Evolutionary conservation across 2,888 invertebrate species (phyloP), one percentile per base, ranked within the genome.

Genomic region (Pristionchus japonicus): DNA sequence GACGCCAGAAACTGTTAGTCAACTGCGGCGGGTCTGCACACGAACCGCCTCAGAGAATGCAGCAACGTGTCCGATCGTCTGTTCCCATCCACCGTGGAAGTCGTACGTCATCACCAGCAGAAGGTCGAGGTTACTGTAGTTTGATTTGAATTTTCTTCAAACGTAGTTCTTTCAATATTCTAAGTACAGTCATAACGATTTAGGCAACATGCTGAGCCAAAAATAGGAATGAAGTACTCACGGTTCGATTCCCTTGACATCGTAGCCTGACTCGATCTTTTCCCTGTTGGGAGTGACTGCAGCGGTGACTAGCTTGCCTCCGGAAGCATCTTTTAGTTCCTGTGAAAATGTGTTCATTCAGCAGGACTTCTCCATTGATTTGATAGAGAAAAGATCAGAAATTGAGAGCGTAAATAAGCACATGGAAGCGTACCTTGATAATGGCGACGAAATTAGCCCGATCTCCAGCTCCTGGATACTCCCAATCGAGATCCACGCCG

Each of bases 231-330:
- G n/a, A n/a, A n/a, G n/a, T n/a, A n/a, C n/a, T n/a, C n/a, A n/a
- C n/a, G n/a, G n/a, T n/a, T n/a, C n/a, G n/a, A n/a, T n/a, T n/a
- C n/a, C n/a, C n/a, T n/a, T n/a, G 3, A 40, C 77, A 20, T 77
- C 97, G 93, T 97, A 98, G 0, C 97, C 97, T 17, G 96, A 96
- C 89, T n/a, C n/a, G n/a, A 40, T 52, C 15, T 40, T 13, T 17
- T 34, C 40, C 27, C 20, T 31, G 6, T 15, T 82, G 11, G 49
- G 49, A 49, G 82, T 17, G 27, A 49, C 82, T 6, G 82, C 82
- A 23, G 82, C 82, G 4, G 82, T 82, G 23, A 82, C 31, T 34
- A 82, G 13, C 23, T 82, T 82, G 34, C 82, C 82, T 6, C 3
- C 52, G 6, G 37, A 40, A 6, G 27, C 17, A n/a, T n/a, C 9